Base-by-base conservation (phyloP, 2,888 invertebrate species). In the Philonicus albiceps region DNA sequence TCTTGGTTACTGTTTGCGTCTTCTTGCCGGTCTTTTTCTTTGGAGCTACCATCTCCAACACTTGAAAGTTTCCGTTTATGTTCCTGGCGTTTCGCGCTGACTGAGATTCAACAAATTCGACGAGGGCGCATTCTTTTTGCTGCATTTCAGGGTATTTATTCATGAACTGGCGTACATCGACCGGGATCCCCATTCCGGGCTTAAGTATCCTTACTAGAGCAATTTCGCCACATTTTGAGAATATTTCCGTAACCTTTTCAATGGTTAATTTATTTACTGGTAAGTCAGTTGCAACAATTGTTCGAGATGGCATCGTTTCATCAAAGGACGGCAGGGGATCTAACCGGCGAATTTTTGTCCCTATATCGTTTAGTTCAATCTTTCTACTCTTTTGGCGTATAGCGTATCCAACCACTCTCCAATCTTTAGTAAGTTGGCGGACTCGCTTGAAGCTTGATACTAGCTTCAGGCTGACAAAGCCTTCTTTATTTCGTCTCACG, bases 381-480 rank as follows among this genome's bases (percentile, higher is more conserved):
- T 96, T 96, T 22, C 94, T 95, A 2, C 95, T 95, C 64, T 96
- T 97, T 55, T 95, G 93, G 89, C 95, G 94, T 88, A 98, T 93
- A 43, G 98, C 97, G 90, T 96, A 95, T 0, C 98, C 98, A 11
- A 98, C 98, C 30, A 97, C 96, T 88, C 97, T 94, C 97, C 98
- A 98, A 91, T 98, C 98, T 91, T 97, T 97, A 16, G 98, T 97
- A 87, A 98, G 93, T 90, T 98, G 97, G 90, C 98, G 98, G 73
- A 99, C 98, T 88, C 98, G 95, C 91, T 98, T 98, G 92, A 99
- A 98, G 90, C 98, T 98, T 16, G 98, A 97, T 89, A 99, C 97
- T 86, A 99, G 93, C 92, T 98, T 99, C 85, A 99, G 93, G 85
- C 97, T 98, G 19, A 99, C 98, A 92, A 96, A 98, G 27, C 98